These are phyloP conservation scores for Ptilodon capucinus DNA, from an alignment of 2,888 invertebrate genomes.

Conservation along the genomic window DNA sequence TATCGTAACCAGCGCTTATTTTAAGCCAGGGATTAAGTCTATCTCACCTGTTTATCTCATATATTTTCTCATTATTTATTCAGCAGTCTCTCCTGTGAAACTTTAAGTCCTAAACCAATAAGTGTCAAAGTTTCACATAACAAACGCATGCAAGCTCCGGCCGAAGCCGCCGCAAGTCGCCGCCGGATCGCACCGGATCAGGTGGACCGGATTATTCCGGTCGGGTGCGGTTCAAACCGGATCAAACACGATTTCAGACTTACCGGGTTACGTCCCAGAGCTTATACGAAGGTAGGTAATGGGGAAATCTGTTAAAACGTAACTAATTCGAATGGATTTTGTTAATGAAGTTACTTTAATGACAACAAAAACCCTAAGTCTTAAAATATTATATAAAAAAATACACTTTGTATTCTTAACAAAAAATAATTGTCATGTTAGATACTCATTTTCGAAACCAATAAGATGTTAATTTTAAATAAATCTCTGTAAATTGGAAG, in stretches of 20 bases:
- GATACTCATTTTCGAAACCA: no score
- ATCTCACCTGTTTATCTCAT: no score
- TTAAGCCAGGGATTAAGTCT: no score
- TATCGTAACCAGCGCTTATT: no score
- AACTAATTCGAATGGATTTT: conserved; percentile 20
- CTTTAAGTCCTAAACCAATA: conserved; percentile 26
- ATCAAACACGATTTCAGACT: conserved; percentile 77
- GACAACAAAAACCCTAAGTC: no score
- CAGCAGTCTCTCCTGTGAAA: background rate
- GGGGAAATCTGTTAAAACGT: conserved; percentile 44
- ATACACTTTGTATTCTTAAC: no score
- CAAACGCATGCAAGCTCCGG: conserved; percentile 26
- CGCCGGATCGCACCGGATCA: conserved; percentile 70
- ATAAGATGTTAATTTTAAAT: no score
- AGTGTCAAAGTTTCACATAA: conserved; percentile 33
- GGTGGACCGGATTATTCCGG: conserved; percentile 78
- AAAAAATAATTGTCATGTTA: no score
- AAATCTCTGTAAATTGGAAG: no score
- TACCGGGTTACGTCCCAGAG: conserved; percentile 59
- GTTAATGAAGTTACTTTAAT: conserved; percentile 9
- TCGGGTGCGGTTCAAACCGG: conserved; percentile 67
- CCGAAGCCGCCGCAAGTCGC: conserved; percentile 63
- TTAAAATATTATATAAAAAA: no score
- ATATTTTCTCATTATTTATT: conserved; percentile 9
- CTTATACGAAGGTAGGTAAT: conserved; percentile 56